phyloP scores from a whole-genome alignment of 2,797 vertebrate species.

The Mus minutoides region DNA sequence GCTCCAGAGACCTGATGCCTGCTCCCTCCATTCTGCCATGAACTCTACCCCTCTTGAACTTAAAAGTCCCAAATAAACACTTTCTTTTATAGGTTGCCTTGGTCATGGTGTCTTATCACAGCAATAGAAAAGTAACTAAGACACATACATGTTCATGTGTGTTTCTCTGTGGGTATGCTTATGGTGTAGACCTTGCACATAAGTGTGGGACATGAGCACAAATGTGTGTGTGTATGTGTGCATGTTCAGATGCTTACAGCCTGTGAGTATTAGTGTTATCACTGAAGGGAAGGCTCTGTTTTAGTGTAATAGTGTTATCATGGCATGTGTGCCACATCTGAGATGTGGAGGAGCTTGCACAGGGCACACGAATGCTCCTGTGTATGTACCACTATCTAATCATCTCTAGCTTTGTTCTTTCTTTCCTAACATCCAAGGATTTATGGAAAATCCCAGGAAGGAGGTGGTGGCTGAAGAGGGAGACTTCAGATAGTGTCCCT shows the following conservation, averaged over 20 bases:
- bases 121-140: not conserved
- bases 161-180: not conserved
- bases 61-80: not conserved
- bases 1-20: not conserved
- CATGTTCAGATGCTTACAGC: not conserved
- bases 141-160: not conserved
- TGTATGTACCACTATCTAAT: not conserved
- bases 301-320: not conserved
- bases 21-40: not conserved
- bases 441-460: not conserved
- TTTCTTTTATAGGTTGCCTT: not conserved
- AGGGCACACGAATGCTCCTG: not conserved
- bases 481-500: slow-evolving; percentile 68
- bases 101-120: not conserved
- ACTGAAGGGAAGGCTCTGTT: no score
- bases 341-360: not conserved
- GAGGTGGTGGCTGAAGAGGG: not conserved
- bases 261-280: not conserved
- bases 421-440: not conserved
- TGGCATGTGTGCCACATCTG: not conserved
- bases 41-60: not conserved
- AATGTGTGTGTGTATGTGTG: not conserved
- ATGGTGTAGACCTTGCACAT: not conserved
- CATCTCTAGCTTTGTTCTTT: slow-evolving; percentile 7
- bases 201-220: not conserved